Evolutionary conservation across 2,888 invertebrate species (phyloP), one percentile per base, ranked within the genome.

Genomic region (Epiperipatus broadwayi): DNA sequence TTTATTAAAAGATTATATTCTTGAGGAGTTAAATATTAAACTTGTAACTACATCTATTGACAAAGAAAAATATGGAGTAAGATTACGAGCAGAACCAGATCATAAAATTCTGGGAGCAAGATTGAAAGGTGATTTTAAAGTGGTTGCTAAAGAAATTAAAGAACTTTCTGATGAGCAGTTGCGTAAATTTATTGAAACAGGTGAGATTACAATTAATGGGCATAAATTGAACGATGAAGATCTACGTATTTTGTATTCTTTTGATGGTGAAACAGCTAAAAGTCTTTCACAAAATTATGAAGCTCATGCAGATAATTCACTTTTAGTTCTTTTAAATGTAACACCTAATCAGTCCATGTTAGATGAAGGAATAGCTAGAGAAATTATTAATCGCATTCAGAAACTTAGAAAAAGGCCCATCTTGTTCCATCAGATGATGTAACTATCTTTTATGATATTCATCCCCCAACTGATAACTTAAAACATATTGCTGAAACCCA

Each of bases 331-430:
- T 39, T 61, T 97, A 48, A 83, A 95, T 56, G 72, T 84, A 39
- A 77, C 77, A 0, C 83, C 83, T 2, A 87, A 87, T 56, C 77
- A 81, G 53, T 72, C 75, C 19, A 76, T 93, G 73, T 66, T 81
- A 44, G 81, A 91, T 53, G 95, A 97, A 66, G 97, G 97, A 5
- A 69, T 81, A 18, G 83, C 93, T 0, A 70, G 95, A 42, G 97
- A 99, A 64, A 75, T 95, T 18, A 80, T 91, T 42, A 97, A 95
- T 57, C 72, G 95, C 40, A 71, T 97, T 21, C 97, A 99, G 57
- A 93, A 89, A 58, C 65, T 97, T 8, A 68, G 95, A 42, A 99
- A 99, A 61, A 87, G 63, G 89, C 81, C 0, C 76, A 78, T 51
- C 66, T 93, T 22, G 77, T 87, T 16, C 91, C 91, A 0, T 78